These are phyloP conservation scores for Psittacula echo DNA, from an alignment of 2,797 vertebrate species.

Conservation along the genomic window DNA sequence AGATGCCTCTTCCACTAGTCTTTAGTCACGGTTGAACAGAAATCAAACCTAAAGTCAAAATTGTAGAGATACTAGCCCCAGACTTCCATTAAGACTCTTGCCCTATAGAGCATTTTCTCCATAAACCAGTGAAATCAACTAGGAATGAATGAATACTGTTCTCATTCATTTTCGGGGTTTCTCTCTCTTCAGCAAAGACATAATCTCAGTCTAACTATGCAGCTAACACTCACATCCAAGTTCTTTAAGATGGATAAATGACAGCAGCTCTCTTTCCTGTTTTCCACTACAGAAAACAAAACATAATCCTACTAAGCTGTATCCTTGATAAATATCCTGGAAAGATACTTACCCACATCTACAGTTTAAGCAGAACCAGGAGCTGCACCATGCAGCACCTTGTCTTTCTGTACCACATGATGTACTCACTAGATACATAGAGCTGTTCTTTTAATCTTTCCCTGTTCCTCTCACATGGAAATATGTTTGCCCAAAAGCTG, in stretches of 20 bases:
- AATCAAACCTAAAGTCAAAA: not conserved
- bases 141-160: not conserved
- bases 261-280: not conserved
- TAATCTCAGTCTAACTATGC: not conserved
- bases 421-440: not conserved
- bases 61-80: not conserved
- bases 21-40: not conserved
- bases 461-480: not conserved
- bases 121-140: not conserved
- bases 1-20: not conserved
- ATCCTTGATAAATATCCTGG: not conserved
- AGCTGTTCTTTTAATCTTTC: not conserved
- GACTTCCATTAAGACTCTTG: not conserved
- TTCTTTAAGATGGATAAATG: not conserved
- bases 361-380: not conserved
- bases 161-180: not conserved
- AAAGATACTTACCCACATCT: not conserved
- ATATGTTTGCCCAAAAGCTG: not conserved
- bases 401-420: not conserved
- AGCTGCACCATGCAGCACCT: not conserved
- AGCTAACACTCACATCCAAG: not conserved
- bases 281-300: slow-evolving; percentile 25
- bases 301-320: not conserved
- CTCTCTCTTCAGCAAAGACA: not conserved
- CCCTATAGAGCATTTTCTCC: not conserved